Conservation (phyloP, 2,888 invertebrate genomes). For the Gerris lacustris region DNA sequence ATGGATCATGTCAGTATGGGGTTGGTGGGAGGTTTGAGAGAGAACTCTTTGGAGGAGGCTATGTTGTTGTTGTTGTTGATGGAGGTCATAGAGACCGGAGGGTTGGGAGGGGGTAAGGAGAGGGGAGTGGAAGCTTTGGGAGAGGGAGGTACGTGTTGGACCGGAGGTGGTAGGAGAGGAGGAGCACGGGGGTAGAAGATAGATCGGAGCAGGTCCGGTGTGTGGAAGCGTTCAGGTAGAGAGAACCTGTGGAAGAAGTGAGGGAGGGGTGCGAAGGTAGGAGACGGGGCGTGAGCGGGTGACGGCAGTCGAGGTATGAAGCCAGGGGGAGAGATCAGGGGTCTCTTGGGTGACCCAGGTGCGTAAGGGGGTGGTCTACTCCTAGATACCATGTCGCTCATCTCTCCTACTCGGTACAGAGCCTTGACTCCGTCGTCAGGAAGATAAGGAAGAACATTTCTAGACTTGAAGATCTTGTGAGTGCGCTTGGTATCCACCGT, state of each 20-base stretch:
- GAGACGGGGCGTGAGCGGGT: neutral
- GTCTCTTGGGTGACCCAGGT: slow-evolving; percentile 25
- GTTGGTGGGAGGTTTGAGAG: neutral
- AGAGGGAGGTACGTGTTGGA: neutral
- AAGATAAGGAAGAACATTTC: slow-evolving; percentile 45
- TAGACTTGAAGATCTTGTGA: slow-evolving; percentile 46
- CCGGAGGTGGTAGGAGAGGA: neutral
- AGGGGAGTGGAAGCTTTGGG: slow-evolving; percentile 21
- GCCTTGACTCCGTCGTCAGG: slow-evolving; percentile 50
- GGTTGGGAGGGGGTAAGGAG: slow-evolving; percentile 22
- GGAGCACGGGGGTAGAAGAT: neutral
- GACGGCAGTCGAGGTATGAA: slow-evolving; percentile 11
- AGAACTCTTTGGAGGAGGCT: neutral
- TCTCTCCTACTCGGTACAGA: slow-evolving; percentile 37
- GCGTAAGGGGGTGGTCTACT: slow-evolving; percentile 28
- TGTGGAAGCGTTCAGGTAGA: neutral
- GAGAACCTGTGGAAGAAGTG: neutral
- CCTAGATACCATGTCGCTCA: slow-evolving; percentile 19
- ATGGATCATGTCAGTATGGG: neutral
- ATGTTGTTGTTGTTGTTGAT: neutral
- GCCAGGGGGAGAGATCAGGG: slow-evolving; percentile 19
- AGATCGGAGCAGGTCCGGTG: neutral
- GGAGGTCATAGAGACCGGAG: slow-evolving; percentile 8
- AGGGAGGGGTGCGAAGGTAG: neutral
- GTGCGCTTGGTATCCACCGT: slow-evolving; percentile 37